phyloP scores from a whole-genome alignment of 35 echinoderm and acorn worm genomes.

The Amphiura filiformis region DNA sequence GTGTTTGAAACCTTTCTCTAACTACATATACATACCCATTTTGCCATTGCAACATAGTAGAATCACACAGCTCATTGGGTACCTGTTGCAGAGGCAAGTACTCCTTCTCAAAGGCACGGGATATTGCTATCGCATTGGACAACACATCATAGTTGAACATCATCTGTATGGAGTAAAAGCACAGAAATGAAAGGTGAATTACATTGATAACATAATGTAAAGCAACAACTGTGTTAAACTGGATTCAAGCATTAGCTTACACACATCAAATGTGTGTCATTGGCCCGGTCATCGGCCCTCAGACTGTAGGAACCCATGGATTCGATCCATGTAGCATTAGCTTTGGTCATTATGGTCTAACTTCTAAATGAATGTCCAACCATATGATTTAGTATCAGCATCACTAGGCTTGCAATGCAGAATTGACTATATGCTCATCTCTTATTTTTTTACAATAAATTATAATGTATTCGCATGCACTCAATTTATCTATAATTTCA shows the following conservation, averaged over 20 bases:
- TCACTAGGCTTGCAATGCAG: too few relatives aligned
- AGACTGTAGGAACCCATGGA: too few relatives aligned
- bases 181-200: neutral
- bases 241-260: neutral
- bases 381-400: too few relatives aligned
- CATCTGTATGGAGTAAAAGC: slow-evolving; percentile 23
- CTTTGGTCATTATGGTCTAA: neutral
- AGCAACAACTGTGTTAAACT: neutral
- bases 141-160: slow-evolving; percentile 38
- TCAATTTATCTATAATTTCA: too few relatives aligned
- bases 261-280: neutral
- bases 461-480: too few relatives aligned
- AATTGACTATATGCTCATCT: too few relatives aligned
- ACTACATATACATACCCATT: slow-evolving; percentile 6
- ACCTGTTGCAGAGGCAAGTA: slow-evolving; percentile 19
- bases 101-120: slow-evolving; percentile 34
- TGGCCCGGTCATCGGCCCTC: too few relatives aligned
- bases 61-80: neutral
- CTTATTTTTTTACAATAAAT: too few relatives aligned
- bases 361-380: too few relatives aligned
- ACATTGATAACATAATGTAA: neutral
- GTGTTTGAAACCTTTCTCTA: too few relatives aligned
- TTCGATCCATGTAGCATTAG: too few relatives aligned
- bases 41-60: neutral
- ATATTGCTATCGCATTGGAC: slow-evolving; percentile 26